phyloP scores from a whole-genome alignment of 2,888 invertebrate genomes.

The Megalurothrips usitatus region DNA sequence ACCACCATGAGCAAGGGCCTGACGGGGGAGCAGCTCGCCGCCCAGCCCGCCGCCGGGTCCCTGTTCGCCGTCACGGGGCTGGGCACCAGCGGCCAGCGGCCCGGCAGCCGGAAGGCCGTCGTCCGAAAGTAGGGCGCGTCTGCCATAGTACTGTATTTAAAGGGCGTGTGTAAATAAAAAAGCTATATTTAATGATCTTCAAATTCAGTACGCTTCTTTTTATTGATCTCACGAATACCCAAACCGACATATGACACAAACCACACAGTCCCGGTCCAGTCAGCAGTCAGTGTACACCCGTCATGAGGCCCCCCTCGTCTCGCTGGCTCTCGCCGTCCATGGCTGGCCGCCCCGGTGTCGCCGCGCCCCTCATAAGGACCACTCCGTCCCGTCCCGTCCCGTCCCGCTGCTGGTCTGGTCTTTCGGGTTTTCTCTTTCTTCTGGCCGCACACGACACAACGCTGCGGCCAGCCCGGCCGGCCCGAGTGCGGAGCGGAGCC shows the following conservation, averaged over 20 bases:
- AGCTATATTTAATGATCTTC: too few species aligned
- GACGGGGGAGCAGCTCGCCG: slow-evolving; percentile 49
- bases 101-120: slow-evolving; percentile 5
- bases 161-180: too few species aligned
- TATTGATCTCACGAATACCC: too few species aligned
- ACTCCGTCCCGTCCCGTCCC: not conserved
- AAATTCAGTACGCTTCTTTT: too few species aligned
- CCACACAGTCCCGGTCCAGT: too few species aligned
- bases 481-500: not conserved
- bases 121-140: not conserved
- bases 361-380: too few species aligned
- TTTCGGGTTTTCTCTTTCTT: slow-evolving; percentile 6
- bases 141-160: too few species aligned
- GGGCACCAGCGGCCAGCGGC: slow-evolving; percentile 46
- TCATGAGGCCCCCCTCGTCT: too few species aligned
- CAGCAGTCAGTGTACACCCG: too few species aligned
- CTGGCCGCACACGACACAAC: not conserved
- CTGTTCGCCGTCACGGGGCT: slow-evolving; percentile 47
- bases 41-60: slow-evolving; percentile 49
- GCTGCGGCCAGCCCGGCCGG: not conserved
- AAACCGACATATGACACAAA: too few species aligned
- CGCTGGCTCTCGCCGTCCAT: too few species aligned
- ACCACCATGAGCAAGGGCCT: slow-evolving; percentile 55
- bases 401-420: not conserved
- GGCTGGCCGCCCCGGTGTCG: too few species aligned